Conservation (phyloP, 2,113 vertebrate species). For the Periophthalmus modestus region DNA sequence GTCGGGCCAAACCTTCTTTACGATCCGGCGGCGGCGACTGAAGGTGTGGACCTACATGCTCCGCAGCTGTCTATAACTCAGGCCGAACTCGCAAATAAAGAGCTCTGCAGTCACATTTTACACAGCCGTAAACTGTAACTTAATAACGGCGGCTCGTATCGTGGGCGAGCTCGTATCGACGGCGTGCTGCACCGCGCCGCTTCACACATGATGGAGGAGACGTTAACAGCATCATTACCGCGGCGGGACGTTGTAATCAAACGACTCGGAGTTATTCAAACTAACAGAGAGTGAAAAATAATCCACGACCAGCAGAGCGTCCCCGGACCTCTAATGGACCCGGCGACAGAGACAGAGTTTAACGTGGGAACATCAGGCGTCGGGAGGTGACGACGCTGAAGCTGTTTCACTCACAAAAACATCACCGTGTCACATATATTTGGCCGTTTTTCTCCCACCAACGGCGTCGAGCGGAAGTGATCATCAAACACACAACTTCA, state of each 20-base stretch:
- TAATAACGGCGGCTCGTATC: conserved; percentile 62
- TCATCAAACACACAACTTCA: too few species aligned
- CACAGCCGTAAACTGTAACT: conserved; percentile 74
- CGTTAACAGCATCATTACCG: conserved; percentile 71
- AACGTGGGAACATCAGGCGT: not conserved
- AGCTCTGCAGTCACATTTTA: conserved; percentile 72
- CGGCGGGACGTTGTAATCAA: conserved; percentile 63
- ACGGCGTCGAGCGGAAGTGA: too few species aligned
- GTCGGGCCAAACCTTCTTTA: conserved; percentile 50
- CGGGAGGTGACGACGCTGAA: too few species aligned
- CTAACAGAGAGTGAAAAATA: conserved; percentile 51
- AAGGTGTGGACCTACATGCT: conserved; percentile 36
- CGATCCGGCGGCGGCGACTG: conserved; percentile 12
- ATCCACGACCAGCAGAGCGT: conserved; percentile 22
- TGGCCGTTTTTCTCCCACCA: too few species aligned
- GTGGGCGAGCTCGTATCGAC: conserved; percentile 59
- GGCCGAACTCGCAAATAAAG: conserved; percentile 68
- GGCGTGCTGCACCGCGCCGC: conserved; percentile 58
- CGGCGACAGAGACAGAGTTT: not conserved
- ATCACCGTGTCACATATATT: too few species aligned
- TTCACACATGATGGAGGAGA: conserved; percentile 65
- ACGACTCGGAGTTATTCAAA: conserved; percentile 60
- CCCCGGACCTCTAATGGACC: conserved; percentile 18
- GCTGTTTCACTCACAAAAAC: not conserved
- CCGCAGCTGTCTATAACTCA: conserved; percentile 53